phyloP scores from a whole-genome alignment of 2,888 invertebrate genomes.

The Ophion slaviceki region DNA sequence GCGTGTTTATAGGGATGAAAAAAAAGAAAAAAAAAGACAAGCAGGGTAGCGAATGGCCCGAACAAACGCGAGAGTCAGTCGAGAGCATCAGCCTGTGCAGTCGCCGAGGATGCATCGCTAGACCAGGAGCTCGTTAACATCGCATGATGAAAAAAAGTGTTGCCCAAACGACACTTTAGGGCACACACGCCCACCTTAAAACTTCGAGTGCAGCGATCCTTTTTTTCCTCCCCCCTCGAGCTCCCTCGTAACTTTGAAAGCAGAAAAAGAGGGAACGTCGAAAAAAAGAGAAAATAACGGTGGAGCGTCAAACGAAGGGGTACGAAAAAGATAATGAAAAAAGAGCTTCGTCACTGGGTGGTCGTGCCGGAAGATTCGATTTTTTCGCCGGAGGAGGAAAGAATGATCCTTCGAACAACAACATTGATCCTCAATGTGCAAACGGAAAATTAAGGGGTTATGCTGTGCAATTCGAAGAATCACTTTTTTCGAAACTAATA shows the following conservation, averaged over 20 bases:
- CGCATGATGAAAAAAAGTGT: conserved; percentile 62
- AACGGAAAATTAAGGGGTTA: background rate
- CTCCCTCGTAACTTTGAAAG: conserved; percentile 14
- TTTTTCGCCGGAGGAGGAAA: background rate
- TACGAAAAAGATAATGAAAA: background rate
- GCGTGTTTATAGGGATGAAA: conserved; percentile 33
- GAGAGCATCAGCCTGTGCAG: conserved; percentile 56
- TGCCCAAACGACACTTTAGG: conserved; percentile 73
- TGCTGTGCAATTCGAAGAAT: too few relatives aligned
- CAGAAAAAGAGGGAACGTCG: conserved; percentile 14
- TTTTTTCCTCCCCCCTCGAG: conserved; percentile 30
- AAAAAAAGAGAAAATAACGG: background rate
- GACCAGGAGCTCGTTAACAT: conserved; percentile 45
- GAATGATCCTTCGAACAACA: background rate
- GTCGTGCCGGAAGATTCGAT: background rate
- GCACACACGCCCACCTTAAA: conserved; percentile 65
- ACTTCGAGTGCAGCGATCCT: conserved; percentile 68
- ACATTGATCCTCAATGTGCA: background rate
- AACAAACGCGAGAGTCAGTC: conserved; percentile 32
- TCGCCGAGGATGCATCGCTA: conserved; percentile 53
- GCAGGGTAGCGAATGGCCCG: conserved; percentile 11
- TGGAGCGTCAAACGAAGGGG: background rate
- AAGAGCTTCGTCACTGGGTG: conserved; percentile 10
- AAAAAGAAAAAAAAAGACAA: conserved; percentile 1
- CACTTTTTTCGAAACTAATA: too few relatives aligned